Base-by-base conservation (phyloP, 2,113 vertebrate species). In the Illadopsis cleaveri region DNA sequence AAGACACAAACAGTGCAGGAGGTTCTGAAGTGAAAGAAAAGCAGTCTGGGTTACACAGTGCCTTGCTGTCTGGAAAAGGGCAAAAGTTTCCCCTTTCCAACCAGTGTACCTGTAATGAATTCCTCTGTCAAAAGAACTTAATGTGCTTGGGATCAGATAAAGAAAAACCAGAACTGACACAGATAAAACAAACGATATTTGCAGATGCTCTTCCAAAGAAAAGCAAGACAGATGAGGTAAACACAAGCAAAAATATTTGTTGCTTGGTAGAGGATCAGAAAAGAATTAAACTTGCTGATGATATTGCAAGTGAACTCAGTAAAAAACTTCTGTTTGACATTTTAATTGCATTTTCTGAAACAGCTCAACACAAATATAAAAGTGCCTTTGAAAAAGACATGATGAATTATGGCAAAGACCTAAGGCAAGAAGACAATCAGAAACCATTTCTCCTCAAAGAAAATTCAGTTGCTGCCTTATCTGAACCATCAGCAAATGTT, bases 281-380 rank as follows among this genome's bases (percentile, higher is more conserved):
- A 73, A 76, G 50, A 79, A 85, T 90, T 7, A 62, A 79, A 78
- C 82, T 64, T 16, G 57, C 94, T 42, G 86, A 89, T 42, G 45
- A 96, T 50, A 69, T 96, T 54, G 90, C 96, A 37, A 86, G 56
- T 38, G 75, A 82, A 70, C 95, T 97, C 15, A 11, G 82, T 84
- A 86, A 70, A 73, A 96, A 92, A 33, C 84, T 97, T 77, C 90
- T 97, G 24, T 40, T 72, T 6, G 97, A 98, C 23, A 21, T 96
- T 7, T 92, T 97, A 72, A 91, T 92, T 27, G 66, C 42, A 6
- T 80, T 95, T 72, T 92, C 87, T 9, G 82, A 82, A 91, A 38
- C 57, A 57, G 89, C 77, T 51, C 86, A 85, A 87, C 45, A 65
- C 50, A 97, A 90, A 91, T 75, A 78, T 60, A 83, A 56, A 90